These are phyloP conservation scores for Crossocerus cetratus DNA, from an alignment of 2,888 invertebrate species.

Conservation along the genomic window DNA sequence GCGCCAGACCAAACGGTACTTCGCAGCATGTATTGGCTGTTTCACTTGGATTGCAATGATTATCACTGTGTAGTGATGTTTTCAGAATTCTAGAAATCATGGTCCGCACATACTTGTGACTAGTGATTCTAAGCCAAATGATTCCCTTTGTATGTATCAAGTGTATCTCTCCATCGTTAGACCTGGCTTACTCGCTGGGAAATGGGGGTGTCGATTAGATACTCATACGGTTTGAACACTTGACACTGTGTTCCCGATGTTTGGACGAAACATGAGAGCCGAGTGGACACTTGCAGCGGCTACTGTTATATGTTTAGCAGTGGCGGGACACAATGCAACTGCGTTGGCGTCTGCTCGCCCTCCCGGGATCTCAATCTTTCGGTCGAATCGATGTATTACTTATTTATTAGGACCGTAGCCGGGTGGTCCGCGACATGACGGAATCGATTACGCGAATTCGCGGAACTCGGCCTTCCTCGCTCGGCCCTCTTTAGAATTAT, in stretches of 20 bases:
- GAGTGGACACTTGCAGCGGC: conserved; percentile 11
- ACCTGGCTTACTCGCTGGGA: too few relatives aligned
- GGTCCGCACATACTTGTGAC: too few relatives aligned
- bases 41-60: too few relatives aligned
- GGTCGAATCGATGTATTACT: conserved; percentile 75
- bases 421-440: conserved; percentile 77
- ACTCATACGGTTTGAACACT: too few relatives aligned
- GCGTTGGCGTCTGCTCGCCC: conserved; percentile 24
- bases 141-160: too few relatives aligned
- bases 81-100: too few relatives aligned
- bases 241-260: background rate
- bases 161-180: too few relatives aligned
- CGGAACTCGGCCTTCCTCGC: conserved; percentile 69
- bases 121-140: too few relatives aligned
- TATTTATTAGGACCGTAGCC: conserved; percentile 76
- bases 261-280: background rate
- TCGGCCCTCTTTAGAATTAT: conserved; percentile 69
- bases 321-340: conserved; percentile 47
- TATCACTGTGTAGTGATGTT: too few relatives aligned
- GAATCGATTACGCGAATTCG: conserved; percentile 77
- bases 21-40: too few relatives aligned
- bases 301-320: conserved; percentile 27
- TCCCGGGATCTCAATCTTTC: conserved; percentile 59
- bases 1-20: too few relatives aligned
- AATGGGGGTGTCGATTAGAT: too few relatives aligned